Evolutionary conservation across 2,888 invertebrate species (phyloP).

Genomic region (Lasioglossum oenotherae): DNA sequence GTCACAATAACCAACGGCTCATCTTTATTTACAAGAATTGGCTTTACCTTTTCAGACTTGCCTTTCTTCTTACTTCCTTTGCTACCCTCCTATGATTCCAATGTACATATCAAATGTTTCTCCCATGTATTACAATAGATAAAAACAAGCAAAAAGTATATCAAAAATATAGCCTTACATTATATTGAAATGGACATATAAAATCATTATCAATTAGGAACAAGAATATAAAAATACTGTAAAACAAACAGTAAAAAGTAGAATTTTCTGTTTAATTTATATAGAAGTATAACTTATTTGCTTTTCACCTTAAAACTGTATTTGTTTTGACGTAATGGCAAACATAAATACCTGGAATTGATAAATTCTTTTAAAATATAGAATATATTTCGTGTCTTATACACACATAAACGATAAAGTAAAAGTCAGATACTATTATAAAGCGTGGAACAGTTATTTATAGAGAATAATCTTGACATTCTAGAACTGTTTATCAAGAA

Average conservation of each 20-base stretch:
- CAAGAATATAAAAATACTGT: background rate
- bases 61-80: constrained; percentile 88
- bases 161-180: constrained; percentile 29
- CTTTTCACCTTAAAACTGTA: constrained; percentile 73
- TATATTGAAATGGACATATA: constrained; percentile 59
- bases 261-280: constrained; percentile 12
- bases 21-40: constrained; percentile 91
- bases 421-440: constrained; percentile 55
- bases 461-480: constrained; percentile 65
- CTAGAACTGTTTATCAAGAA: constrained; percentile 58
- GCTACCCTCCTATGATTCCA: constrained; percentile 80
- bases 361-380: constrained; percentile 63
- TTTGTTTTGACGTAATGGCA: constrained; percentile 75
- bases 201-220: background rate
- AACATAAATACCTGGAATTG: constrained; percentile 78
- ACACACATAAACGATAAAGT: constrained; percentile 50
- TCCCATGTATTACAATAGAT: constrained; percentile 74
- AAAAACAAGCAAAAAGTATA: constrained; percentile 34
- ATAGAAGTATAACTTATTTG: constrained; percentile 37
- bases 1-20: constrained; percentile 85
- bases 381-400: background rate
- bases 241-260: background rate
- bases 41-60: constrained; percentile 90
- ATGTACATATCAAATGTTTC: constrained; percentile 66
- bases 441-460: constrained; percentile 63